Percentiles rank a stretch among this genome's conserved stretches.
Evolutionary conservation across 2,113 vertebrate species (phyloP).

Genomic region (Marcusenius ussheri): DNA sequence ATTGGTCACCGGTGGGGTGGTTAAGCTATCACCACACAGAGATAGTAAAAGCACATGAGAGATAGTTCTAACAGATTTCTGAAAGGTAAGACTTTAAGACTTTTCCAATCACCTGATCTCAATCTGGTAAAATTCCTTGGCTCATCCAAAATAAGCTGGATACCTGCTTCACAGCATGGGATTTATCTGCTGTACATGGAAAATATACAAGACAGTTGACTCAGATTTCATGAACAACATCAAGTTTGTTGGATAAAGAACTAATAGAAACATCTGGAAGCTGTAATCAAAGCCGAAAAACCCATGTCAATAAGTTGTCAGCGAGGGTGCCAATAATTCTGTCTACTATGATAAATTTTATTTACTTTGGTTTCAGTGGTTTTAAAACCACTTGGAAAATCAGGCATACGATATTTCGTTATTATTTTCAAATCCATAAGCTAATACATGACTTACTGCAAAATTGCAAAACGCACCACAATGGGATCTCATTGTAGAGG

Average conservation of each 20-base stretch:
- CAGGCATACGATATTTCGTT: constrained; percentile 6
- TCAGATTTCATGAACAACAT: constrained; percentile 37
- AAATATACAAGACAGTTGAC: constrained; percentile 12
- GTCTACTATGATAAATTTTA: constrained; percentile 8
- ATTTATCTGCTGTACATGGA: constrained; percentile 18
- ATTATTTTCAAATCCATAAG: constrained; percentile 5
- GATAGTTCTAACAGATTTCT: background rate
- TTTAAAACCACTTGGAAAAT: constrained; percentile 7
- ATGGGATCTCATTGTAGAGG: background rate
- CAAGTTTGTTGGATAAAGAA: constrained; percentile 23
- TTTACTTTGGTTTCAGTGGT: constrained; percentile 5
- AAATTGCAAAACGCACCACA: constrained; percentile 16
- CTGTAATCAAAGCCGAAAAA: constrained; percentile 32
- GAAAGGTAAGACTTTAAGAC: background rate
- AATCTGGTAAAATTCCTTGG: constrained; percentile 22
- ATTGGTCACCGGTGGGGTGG: constrained; percentile 13
- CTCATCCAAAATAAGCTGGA: constrained; percentile 25
- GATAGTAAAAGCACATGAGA: background rate
- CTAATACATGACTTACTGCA: constrained; percentile 13
- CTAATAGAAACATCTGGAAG: constrained; percentile 39
- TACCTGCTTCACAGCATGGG: constrained; percentile 8
- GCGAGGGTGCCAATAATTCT: constrained; percentile 4
- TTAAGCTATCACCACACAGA: background rate
- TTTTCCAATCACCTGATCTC: constrained; percentile 26
- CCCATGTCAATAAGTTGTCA: constrained; percentile 26